phyloP scores from a whole-genome alignment of 2,113 vertebrate species.

The Poecile atricapillus region DNA sequence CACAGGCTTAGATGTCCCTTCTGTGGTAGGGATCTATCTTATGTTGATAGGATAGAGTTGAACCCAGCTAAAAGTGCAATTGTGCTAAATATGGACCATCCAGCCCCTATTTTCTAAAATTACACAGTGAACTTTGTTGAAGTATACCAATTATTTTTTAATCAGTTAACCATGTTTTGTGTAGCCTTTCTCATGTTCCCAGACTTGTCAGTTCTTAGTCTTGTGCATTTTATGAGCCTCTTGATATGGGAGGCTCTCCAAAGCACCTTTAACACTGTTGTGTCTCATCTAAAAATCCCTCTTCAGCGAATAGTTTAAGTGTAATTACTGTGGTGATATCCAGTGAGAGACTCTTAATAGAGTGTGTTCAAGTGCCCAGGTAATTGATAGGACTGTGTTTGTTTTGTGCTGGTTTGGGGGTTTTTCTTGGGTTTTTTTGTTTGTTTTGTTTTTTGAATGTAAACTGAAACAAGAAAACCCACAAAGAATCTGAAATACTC shows the following conservation, averaged over 20 bases:
- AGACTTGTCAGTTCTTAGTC: background rate
- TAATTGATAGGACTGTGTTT: background rate
- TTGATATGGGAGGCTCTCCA: background rate
- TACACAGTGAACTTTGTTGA: background rate
- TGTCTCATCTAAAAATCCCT: background rate
- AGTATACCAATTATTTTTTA: background rate
- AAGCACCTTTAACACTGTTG: background rate
- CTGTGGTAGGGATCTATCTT: accelerated
- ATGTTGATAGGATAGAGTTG: too few relatives aligned
- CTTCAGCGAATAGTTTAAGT: background rate
- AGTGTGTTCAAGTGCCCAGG: background rate
- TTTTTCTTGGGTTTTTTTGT: background rate
- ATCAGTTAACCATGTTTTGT: background rate
- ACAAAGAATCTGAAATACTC: background rate
- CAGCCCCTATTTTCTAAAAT: background rate
- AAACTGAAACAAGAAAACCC: background rate
- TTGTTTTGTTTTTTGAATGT: background rate
- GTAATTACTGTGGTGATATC: background rate
- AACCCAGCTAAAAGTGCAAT: background rate
- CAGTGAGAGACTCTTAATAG: background rate
- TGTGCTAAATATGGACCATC: background rate
- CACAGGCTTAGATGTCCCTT: accelerated
- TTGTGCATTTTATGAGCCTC: background rate
- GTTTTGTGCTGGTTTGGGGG: background rate
- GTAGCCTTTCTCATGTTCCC: background rate